Conservation (phyloP, 2,113 vertebrate genomes). For the Emydura subglobosa region DNA sequence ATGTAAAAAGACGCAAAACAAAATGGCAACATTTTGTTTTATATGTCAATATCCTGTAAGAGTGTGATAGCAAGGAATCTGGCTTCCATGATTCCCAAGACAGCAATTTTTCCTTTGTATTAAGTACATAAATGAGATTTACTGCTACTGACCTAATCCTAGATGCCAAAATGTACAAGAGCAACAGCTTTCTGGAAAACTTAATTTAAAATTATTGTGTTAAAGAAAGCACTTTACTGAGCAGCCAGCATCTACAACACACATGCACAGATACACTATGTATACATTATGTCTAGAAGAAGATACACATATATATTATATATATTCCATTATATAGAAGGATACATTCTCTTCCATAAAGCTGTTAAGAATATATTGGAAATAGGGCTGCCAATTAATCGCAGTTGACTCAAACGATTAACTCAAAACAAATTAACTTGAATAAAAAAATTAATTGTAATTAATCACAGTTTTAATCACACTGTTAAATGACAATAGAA, state of each 20-base stretch:
- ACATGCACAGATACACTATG: background rate
- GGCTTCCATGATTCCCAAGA: constrained; percentile 67
- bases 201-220: constrained; percentile 80
- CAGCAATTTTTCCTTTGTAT: constrained; percentile 69
- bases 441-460: too few relatives aligned
- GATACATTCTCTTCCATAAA: constrained; percentile 20
- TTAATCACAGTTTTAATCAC: too few relatives aligned
- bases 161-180: constrained; percentile 71
- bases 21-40: constrained; percentile 69
- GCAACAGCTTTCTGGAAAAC: constrained; percentile 75
- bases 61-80: constrained; percentile 54
- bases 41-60: constrained; percentile 66
- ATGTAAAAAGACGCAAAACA: constrained; percentile 62
- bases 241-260: constrained; percentile 14
- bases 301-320: background rate
- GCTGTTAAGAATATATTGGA: constrained; percentile 19
- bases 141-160: constrained; percentile 74
- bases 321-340: background rate
- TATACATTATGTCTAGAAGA: constrained; percentile 6
- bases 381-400: background rate
- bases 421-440: too few relatives aligned
- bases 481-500: too few relatives aligned
- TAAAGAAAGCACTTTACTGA: constrained; percentile 71
- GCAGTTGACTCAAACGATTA: too few relatives aligned
- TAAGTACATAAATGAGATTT: constrained; percentile 81